Base-by-base conservation (phyloP, 2,888 invertebrate species). In the Asteroscopus sphinx region DNA sequence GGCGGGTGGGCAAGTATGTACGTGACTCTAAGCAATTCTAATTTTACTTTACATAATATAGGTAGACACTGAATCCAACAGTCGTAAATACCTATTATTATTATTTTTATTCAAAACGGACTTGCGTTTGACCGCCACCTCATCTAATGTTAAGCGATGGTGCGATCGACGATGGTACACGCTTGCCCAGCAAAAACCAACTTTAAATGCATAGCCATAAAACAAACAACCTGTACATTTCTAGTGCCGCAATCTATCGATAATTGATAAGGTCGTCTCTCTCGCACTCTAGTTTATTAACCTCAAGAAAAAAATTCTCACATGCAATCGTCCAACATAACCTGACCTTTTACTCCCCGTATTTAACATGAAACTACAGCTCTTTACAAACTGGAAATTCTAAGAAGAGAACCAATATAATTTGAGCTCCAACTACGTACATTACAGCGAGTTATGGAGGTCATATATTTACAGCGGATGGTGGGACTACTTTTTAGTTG, bases 221-320 rank as follows among this genome's bases (percentile, higher is more conserved):
- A 49, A 37, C 87, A 54, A 49, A 37, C 87, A 85, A 0, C 80
- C 80, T 78, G 80, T 90, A 81, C 71, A 70, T 63, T 68, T 71
- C 82, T 58, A 60, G 55, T 45, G 49, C 79, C 80, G 78, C 82
- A 79, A 81, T 73, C 76, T 69, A 87, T 86, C 84, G 84, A 88
- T 91, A 91, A 91, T 89, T 91, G 87, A 91, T 89, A 90, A 87
- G 85, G 86, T 87, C 81, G 83, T 88, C 88, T 87, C 88, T 54
- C 89, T 89, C 87, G 76, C 87, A 83, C 83, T 71, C 71, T 57
- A 83, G 93, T 90, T 88, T 86, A 85, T 87, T 89, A 92, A 92
- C 83, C 92, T 66, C 73, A 63, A 80, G 75, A 85, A 89, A 88
- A 87, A 84, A 83, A 80, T 74, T 76, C 71, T 37, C 52, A 53